Percentiles rank a stretch among this genome's conserved stretches.
Evolutionary conservation across 1,140 invertebrate species (phyloP).

Genomic region (Ruditapes philippinarum): DNA sequence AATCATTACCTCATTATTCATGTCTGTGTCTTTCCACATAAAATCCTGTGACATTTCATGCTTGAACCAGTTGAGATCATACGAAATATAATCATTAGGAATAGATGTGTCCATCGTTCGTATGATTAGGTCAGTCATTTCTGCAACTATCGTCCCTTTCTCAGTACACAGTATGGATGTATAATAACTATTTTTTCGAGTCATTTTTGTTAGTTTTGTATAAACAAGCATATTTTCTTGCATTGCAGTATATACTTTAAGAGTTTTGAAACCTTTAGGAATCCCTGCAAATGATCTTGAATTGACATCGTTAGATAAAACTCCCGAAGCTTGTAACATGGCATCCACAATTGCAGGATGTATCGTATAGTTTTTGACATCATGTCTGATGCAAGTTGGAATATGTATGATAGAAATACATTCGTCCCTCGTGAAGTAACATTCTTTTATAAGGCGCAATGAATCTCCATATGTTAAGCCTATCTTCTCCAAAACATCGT

Average conservation of each 20-base stretch:
- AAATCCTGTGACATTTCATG: too few relatives aligned
- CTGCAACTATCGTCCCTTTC: neutral
- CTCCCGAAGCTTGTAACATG: constrained; percentile 70
- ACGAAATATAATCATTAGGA: too few relatives aligned
- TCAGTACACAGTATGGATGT: neutral
- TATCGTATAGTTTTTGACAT: constrained; percentile 64
- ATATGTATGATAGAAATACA: constrained; percentile 69
- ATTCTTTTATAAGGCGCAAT: constrained; percentile 61
- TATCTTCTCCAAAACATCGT: constrained; percentile 63
- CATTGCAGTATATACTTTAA: neutral
- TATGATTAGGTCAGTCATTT: neutral
- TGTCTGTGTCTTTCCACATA: too few relatives aligned
- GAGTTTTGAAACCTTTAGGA: neutral
- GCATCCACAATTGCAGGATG: constrained; percentile 76
- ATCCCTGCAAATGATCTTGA: neutral
- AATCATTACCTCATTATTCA: too few relatives aligned
- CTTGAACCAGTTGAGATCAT: too few relatives aligned
- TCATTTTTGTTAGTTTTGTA: neutral
- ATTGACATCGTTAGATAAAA: neutral
- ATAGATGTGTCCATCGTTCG: too few relatives aligned
- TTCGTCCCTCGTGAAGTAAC: constrained; percentile 62
- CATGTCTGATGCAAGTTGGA: constrained; percentile 59
- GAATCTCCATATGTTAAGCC: constrained; percentile 73
- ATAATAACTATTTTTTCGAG: neutral
- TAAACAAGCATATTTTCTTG: neutral